Base-by-base conservation (phyloP, 2,888 invertebrate genomes). In the Amblyteles armatorius region DNA sequence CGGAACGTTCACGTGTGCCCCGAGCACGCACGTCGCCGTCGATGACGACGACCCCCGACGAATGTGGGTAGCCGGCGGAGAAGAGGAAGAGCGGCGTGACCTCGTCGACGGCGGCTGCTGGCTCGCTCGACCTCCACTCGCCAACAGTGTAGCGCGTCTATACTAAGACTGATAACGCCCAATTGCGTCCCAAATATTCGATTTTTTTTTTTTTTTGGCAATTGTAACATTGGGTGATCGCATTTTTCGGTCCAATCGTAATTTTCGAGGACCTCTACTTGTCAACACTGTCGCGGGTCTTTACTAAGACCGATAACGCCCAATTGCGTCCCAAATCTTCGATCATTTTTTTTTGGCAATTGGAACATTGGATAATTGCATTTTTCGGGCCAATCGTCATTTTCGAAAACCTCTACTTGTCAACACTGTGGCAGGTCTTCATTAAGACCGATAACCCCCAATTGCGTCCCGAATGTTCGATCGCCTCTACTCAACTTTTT, bases 41-140 rank as follows among this genome's bases (percentile, higher is more conserved):
- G 72, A 55, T 67, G 67, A 71, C 71, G 71, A 81, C 77, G 50
- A 26, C 65, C 78, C 78, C 72, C 74, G 68, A 36, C 74, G 79
- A 79, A 63, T 72, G 48, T 57, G 26, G 55, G 26, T 29, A 63
- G 52, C 6, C 26, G 3, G n/a, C 57, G 57, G 19, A 55, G 52
- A 55, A 33, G 63, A 16, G 29, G 33, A 63, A 63, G 16, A 33
- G 33, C 29, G 29, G 29, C 63, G 9, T n/a, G 6, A 33, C 29
- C 63, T n/a, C 63, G 63, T 33, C 63, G 16, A 33, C 63, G 63
- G 1, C 63, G 29, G 6, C 63, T 13, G 16, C 60, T 40, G 60
- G 26, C 60, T 60, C 63, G 63, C 16, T 29, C 63, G 11, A 33
- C 63, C 29, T 63, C 63, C 16, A n/a, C 63, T 60, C 29, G 4